phyloP scores from a whole-genome alignment of 1,140 invertebrate genomes.

The Brachionus rubens region DNA sequence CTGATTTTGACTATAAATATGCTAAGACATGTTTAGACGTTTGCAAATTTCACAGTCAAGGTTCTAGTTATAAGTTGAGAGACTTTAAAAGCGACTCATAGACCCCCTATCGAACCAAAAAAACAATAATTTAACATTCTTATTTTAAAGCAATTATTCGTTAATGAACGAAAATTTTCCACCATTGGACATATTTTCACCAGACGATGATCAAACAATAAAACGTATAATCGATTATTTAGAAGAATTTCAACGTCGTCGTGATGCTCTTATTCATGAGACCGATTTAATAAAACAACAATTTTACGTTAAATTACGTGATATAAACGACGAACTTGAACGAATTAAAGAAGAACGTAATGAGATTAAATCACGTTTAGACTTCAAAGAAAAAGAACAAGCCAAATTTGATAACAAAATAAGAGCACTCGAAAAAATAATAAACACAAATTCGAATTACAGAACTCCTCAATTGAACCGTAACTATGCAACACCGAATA shows the following conservation, averaged over 20 bases:
- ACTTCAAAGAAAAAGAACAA: conserved; percentile 34
- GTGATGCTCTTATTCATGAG: conserved; percentile 42
- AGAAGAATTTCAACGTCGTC: conserved; percentile 32
- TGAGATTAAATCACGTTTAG: conserved; percentile 10
- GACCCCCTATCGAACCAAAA: no score
- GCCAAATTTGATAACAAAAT: conserved; percentile 37
- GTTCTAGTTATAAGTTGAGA: no score
- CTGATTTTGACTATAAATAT: no score
- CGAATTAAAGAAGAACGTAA: neutral
- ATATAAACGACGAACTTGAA: conserved; percentile 13
- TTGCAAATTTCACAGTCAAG: no score
- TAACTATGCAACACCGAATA: neutral
- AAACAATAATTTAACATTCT: neutral
- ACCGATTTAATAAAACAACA: conserved; percentile 35
- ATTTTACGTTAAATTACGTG: conserved; percentile 33
- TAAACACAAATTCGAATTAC: conserved; percentile 19
- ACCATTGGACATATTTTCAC: conserved; percentile 44
- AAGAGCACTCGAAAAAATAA: conserved; percentile 40
- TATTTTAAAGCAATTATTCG: neutral
- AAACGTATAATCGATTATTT: conserved; percentile 31
- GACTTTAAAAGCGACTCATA: no score
- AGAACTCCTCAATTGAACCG: no score
- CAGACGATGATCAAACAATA: conserved; percentile 32
- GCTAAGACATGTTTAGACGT: no score
- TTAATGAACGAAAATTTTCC: conserved; percentile 44